Evolutionary conservation across 1,140 invertebrate species (phyloP).

Genomic region (Campoletis sonorensis): DNA sequence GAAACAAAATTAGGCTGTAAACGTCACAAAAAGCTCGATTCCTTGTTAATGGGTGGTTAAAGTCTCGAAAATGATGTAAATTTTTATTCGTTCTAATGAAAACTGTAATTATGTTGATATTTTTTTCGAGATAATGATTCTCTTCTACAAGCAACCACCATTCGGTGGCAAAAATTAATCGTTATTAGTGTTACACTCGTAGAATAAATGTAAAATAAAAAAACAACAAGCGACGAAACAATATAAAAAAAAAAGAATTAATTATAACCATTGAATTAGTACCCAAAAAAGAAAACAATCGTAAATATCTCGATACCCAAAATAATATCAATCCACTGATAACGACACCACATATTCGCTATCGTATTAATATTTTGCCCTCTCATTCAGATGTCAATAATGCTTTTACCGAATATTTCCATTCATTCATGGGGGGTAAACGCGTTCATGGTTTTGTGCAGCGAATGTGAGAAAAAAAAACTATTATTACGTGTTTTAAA

Average conservation of each 20-base stretch:
- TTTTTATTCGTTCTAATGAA: no score
- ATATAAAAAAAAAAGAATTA: neutral
- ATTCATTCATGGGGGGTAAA: conserved; percentile 60
- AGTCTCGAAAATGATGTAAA: no score
- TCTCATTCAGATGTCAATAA: conserved; percentile 70
- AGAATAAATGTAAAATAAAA: neutral
- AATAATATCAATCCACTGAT: conserved; percentile 58
- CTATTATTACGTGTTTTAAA: conserved; percentile 25
- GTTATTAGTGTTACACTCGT: conserved; percentile 29
- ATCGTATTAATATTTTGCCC: conserved; percentile 78
- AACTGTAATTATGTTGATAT: no score
- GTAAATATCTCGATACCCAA: conserved; percentile 57
- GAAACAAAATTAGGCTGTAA: no score
- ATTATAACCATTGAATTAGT: conserved; percentile 55
- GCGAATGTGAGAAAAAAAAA: conserved; percentile 29
- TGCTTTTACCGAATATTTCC: conserved; percentile 63
- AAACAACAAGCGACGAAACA: conserved; percentile 20
- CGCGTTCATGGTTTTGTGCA: conserved; percentile 25
- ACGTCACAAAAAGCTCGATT: no score
- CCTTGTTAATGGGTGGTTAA: no score
- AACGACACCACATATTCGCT: conserved; percentile 60
- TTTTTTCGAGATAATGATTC: no score
- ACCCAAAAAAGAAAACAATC: conserved; percentile 57
- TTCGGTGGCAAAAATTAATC: neutral
- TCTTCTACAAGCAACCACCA: no score